phyloP scores from a whole-genome alignment of 2,113 vertebrate species.

The Ahaetulla prasina region DNA sequence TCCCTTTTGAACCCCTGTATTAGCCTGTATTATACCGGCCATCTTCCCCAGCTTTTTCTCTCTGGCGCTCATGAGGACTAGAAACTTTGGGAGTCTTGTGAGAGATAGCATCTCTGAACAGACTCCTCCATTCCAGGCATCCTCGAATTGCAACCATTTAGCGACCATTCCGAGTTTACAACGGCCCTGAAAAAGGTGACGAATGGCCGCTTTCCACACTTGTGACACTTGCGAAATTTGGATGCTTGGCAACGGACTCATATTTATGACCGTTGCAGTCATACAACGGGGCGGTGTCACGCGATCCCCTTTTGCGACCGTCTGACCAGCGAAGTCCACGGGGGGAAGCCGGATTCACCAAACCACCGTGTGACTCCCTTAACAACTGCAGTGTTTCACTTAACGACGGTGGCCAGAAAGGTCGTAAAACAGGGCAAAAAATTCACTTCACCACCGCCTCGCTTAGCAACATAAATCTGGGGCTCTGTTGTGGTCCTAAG shows the following conservation, averaged over 20 bases:
- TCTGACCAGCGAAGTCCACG: no score
- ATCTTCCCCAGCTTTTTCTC: neutral
- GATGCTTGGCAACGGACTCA: neutral
- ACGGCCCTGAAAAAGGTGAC: neutral
- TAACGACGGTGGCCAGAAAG: neutral
- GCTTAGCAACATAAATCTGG: neutral
- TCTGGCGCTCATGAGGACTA: neutral
- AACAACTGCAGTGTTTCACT: neutral
- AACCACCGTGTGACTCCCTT: fast-evolving
- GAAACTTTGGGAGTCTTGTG: neutral
- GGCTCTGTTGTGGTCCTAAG: neutral
- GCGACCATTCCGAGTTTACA: neutral
- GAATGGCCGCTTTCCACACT: neutral
- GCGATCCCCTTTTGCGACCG: neutral
- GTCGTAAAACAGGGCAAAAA: neutral
- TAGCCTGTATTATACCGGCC: no score
- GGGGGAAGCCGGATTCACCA: no score
- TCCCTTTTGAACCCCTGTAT: neutral
- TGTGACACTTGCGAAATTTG: fast-evolving
- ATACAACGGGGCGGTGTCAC: neutral
- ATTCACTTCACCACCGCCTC: neutral
- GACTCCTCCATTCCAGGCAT: neutral
- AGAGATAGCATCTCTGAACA: neutral
- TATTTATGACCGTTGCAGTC: neutral
- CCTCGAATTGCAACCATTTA: neutral